phyloP scores from a whole-genome alignment of 2,113 vertebrate genomes.

The Petaurus breviceps region DNA sequence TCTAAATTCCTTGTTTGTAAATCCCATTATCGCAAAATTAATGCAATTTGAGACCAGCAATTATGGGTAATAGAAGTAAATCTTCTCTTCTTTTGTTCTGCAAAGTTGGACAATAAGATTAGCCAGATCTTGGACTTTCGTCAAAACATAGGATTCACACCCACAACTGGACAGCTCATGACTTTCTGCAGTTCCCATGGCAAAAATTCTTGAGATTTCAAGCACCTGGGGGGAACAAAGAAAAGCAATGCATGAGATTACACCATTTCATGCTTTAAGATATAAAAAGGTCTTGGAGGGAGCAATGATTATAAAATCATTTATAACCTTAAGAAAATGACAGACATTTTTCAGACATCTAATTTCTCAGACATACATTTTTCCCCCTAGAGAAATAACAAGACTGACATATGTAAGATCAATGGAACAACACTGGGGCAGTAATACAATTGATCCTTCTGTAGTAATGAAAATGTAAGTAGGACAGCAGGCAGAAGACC shows the following conservation, averaged over 20 bases:
- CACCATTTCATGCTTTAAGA: background rate
- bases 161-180: background rate
- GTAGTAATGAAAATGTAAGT: conserved; percentile 61
- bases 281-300: background rate
- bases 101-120: conserved; percentile 53
- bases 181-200: background rate
- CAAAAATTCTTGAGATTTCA: background rate
- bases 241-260: background rate
- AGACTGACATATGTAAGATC: conserved; percentile 40
- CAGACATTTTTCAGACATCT: background rate
- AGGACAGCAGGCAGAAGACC: conserved; percentile 72
- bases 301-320: conserved; percentile 9
- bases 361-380: background rate
- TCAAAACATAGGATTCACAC: background rate
- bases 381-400: conserved; percentile 45
- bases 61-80: conserved; percentile 13
- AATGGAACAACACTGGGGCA: background rate
- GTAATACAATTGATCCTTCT: conserved; percentile 22
- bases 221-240: background rate
- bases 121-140: conserved; percentile 31
- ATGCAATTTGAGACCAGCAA: background rate
- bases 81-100: conserved; percentile 17
- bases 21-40: background rate
- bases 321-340: background rate
- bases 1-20: background rate